Percentiles rank a stretch among this genome's conserved stretches.
phyloP scores from a whole-genome alignment of 2,888 invertebrate species.

The Pocota personata region DNA sequence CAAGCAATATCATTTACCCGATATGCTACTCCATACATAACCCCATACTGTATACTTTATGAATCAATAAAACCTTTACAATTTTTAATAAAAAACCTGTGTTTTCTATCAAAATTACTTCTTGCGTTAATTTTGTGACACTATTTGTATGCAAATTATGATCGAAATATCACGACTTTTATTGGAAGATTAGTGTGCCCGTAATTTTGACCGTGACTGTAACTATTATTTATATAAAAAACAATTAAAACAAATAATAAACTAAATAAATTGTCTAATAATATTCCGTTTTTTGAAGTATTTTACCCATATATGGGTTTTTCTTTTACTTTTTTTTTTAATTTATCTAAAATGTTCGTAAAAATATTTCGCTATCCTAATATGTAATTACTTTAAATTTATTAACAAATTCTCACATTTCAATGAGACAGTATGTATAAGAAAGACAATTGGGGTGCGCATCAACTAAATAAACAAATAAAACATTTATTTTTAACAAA shows the following conservation, averaged over 20 bases:
- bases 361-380: slow-evolving; percentile 71
- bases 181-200: neutral
- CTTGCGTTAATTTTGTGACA: no score
- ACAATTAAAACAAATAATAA: neutral
- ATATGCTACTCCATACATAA: no score
- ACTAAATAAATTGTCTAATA: neutral
- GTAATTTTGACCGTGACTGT: neutral
- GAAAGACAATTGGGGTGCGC: slow-evolving; percentile 51
- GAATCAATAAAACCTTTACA: no score
- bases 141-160: no score
- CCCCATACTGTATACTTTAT: no score
- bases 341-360: slow-evolving; percentile 65
- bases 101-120: no score
- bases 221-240: neutral
- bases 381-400: slow-evolving; percentile 27
- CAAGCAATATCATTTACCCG: no score
- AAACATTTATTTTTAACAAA: slow-evolving; percentile 33
- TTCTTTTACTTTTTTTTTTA: slow-evolving; percentile 4
- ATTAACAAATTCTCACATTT: slow-evolving; percentile 38
- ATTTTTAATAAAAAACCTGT: no score
- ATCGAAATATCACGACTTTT: no score
- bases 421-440: neutral
- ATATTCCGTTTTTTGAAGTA: neutral
- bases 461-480: slow-evolving; percentile 40
- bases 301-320: neutral